Percentiles rank a stretch among this genome's conserved stretches.
These are phyloP conservation scores for Dinocampus coccinellae DNA, from an alignment of 2,888 invertebrate genomes.

Conservation along the genomic window DNA sequence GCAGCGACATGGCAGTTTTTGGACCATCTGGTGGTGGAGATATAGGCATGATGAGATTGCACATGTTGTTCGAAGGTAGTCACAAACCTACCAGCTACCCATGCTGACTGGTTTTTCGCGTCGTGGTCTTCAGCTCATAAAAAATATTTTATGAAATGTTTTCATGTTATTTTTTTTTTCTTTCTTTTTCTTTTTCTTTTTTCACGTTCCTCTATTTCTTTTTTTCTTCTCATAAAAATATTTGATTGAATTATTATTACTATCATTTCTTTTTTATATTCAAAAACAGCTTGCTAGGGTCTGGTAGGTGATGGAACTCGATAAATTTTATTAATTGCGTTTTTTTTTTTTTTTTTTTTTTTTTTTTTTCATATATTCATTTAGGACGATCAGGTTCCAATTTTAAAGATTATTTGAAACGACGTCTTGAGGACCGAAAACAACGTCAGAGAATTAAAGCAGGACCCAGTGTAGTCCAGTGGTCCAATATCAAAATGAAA, in stretches of 20 bases:
- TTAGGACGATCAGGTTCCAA: constrained; percentile 71
- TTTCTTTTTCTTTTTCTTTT: not conserved
- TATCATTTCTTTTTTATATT: constrained; percentile 34
- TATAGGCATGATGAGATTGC: constrained; percentile 73
- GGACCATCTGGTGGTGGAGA: constrained; percentile 70
- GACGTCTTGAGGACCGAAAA: constrained; percentile 73
- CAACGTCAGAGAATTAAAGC: constrained; percentile 70
- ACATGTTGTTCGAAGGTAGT: constrained; percentile 71
- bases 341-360: constrained; percentile 26
- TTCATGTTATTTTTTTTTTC: constrained; percentile 24
- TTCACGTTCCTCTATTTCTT: not conserved
- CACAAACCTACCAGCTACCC: constrained; percentile 37
- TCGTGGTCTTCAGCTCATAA: not conserved
- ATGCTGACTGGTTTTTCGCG: constrained; percentile 30
- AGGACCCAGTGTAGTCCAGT: constrained; percentile 60
- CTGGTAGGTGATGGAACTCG: constrained; percentile 51
- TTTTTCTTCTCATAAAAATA: no score
- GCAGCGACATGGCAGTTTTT: constrained; percentile 59
- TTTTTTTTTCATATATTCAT: not conserved
- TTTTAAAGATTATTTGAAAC: constrained; percentile 74
- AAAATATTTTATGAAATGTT: not conserved
- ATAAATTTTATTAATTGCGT: constrained; percentile 10
- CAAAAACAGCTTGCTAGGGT: constrained; percentile 57
- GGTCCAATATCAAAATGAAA: constrained; percentile 58
- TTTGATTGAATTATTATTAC: no score